Base-by-base conservation (phyloP, 1,140 invertebrate species). In the Drosophila kohkoa region DNA sequence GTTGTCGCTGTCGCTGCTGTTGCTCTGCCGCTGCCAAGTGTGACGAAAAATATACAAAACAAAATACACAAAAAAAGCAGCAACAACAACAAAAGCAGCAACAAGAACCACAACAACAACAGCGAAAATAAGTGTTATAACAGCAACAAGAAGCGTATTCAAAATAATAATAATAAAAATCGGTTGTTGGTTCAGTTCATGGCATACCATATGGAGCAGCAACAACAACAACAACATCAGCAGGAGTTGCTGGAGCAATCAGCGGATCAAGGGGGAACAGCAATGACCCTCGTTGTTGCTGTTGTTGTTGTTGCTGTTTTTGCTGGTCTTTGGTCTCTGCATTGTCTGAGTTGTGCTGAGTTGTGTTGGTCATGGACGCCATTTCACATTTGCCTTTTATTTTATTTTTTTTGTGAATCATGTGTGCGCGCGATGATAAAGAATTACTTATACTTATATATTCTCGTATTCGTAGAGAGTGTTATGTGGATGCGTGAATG, bases 1-100 rank as follows among this genome's bases (percentile, higher is more conserved):
- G 64, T 76, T 75, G 70, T 45, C 66, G 76, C 63, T 71, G 59
- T 20, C 20, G 20, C 10, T 62, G 57, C 45, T 55, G 75, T 45
- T 57, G 69, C 7, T 41, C 15, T 46, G 65, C 48, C 32, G 83
- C 83, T 87, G 85, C 83, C 85, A 87, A 87, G 83, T 87, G 83
- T 87, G 83, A 87, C 83, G 85, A 87, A 87, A 87, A 89, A 83
- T 78, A 87, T 83, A 87, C 85, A 88, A 87, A 89, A 87, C 83
- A 83, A 87, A 87, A 80, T 86, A 83, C 79, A 87, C 79, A 87
- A 71, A 81, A 85, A 81, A 73, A 38, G 20, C 20, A 25, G 20
- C 3, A 77, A 48, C 6, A 64, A 15, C 58, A 75, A 77, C 75
- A 78, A 73, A n/a, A n/a, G n/a, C n/a, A n/a, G n/a, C n/a, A n/a